A percentile compares a stretch with the other conserved stretches of the same genome.
Conservation (phyloP, 2,888 invertebrate genomes). For the Sinodicranocentrus sp. region DNA sequence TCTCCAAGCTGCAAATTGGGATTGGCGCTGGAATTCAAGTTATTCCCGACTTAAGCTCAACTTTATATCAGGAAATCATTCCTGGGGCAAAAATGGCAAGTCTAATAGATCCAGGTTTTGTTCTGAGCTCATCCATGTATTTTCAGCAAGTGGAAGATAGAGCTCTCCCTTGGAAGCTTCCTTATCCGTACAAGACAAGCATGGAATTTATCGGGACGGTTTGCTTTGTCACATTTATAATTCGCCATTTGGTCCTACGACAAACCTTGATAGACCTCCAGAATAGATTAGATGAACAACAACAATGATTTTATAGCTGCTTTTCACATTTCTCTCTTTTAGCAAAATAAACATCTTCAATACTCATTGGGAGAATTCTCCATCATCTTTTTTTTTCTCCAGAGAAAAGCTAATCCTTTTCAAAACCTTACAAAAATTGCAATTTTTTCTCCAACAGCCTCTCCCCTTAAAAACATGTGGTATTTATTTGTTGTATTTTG, state of each 20-base stretch:
- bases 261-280: not conserved
- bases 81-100: slow-evolving; percentile 7
- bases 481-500: too few relatives aligned
- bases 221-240: not conserved
- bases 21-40: too few relatives aligned
- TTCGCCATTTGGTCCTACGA: slow-evolving; percentile 9
- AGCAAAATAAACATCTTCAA: too few relatives aligned
- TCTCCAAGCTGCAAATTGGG: not conserved
- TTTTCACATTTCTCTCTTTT: too few relatives aligned
- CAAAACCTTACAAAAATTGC: too few relatives aligned
- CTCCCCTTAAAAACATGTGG: too few relatives aligned
- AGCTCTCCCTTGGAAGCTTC: slow-evolving; percentile 1
- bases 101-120: slow-evolving; percentile 8
- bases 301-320: too few relatives aligned
- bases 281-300: slow-evolving; percentile 10
- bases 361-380: too few relatives aligned
- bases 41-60: too few relatives aligned
- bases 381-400: too few relatives aligned
- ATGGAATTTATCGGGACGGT: not conserved
- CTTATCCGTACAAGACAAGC: not conserved
- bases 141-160: slow-evolving; percentile 12
- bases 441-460: too few relatives aligned
- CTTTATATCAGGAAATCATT: not conserved
- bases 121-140: slow-evolving; percentile 1
- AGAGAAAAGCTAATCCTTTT: too few relatives aligned